A percentile compares a stretch with the other conserved stretches of the same genome.
Conservation (phyloP, 2,888 invertebrate genomes). For the Perdita meconis region DNA sequence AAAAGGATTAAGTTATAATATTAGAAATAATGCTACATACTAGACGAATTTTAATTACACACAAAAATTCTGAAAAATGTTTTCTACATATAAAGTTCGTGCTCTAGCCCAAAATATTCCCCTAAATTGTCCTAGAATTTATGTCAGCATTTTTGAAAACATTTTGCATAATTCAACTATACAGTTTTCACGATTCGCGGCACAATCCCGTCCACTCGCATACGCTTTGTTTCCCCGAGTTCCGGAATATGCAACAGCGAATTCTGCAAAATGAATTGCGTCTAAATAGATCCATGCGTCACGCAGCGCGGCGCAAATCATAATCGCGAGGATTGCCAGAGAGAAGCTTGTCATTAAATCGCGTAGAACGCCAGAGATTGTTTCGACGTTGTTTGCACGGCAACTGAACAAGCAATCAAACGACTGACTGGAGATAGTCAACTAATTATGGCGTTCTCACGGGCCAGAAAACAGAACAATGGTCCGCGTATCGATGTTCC, state of each 20-base stretch:
- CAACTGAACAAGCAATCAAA: slow-evolving; percentile 65
- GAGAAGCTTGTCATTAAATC: slow-evolving; percentile 63
- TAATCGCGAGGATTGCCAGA: slow-evolving; percentile 56
- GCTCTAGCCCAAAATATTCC: no score
- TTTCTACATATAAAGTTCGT: no score
- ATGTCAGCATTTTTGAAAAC: no score
- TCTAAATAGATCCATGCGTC: slow-evolving; percentile 8
- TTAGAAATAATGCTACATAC: no score
- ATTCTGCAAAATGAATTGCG: slow-evolving; percentile 11
- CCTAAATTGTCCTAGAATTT: no score
- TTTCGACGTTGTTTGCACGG: slow-evolving; percentile 63
- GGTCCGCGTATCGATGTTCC: slow-evolving; percentile 40
- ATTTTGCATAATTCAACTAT: no score
- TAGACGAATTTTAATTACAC: no score
- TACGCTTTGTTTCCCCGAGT: no score
- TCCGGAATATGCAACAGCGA: not conserved
- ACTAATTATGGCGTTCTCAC: slow-evolving; percentile 69
- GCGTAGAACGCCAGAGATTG: slow-evolving; percentile 66
- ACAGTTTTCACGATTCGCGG: no score
- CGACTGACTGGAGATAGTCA: slow-evolving; percentile 62
- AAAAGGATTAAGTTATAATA: no score
- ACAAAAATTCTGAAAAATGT: no score
- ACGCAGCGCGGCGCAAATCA: slow-evolving; percentile 41
- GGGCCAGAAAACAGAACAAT: slow-evolving; percentile 70
- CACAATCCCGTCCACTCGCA: no score